Evolutionary conservation across 2,888 invertebrate genomes (phyloP).

Genomic region (Hirtodrosophila duncani): DNA sequence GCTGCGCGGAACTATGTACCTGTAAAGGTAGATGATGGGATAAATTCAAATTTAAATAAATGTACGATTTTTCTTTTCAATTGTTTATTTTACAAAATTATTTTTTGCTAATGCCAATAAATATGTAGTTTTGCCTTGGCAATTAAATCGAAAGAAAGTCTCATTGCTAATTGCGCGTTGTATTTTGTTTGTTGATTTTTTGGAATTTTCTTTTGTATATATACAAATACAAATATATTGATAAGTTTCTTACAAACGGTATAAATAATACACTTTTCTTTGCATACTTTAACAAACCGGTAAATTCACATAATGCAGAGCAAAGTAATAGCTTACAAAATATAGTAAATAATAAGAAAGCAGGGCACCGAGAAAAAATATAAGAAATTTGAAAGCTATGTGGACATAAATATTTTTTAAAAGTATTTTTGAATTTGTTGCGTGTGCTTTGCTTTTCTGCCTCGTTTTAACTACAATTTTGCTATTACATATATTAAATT

Average conservation of each 20-base stretch:
- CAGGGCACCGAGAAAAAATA: slow-evolving; percentile 7
- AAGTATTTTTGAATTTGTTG: slow-evolving; percentile 21
- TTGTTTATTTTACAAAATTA: slow-evolving; percentile 59
- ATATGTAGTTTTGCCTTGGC: slow-evolving; percentile 24
- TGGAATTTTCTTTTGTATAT: slow-evolving; percentile 49
- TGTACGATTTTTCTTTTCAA: slow-evolving; percentile 22
- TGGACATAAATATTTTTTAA: slow-evolving; percentile 4
- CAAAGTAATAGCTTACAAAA: slow-evolving; percentile 34
- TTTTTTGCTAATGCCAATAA: slow-evolving; percentile 33
- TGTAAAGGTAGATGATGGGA: too few species aligned
- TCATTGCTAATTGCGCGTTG: slow-evolving; percentile 66
- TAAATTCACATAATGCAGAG: slow-evolving; percentile 48
- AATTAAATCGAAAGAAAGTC: slow-evolving; percentile 61
- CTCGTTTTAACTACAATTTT: slow-evolving; percentile 42
- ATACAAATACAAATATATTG: slow-evolving; percentile 38
- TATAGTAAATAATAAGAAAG: slow-evolving; percentile 15
- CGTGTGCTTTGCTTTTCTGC: slow-evolving; percentile 38
- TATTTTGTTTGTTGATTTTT: slow-evolving; percentile 35
- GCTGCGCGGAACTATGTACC: too few species aligned
- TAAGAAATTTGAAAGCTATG: slow-evolving; percentile 2
- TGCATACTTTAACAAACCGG: slow-evolving; percentile 35
- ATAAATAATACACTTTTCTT: slow-evolving; percentile 54
- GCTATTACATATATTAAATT: slow-evolving; percentile 39
- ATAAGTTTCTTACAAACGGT: too few species aligned
- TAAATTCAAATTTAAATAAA: background rate